Base-by-base conservation (phyloP, 64 coral and sea anemone species). In the Actinia tenebrosa region DNA sequence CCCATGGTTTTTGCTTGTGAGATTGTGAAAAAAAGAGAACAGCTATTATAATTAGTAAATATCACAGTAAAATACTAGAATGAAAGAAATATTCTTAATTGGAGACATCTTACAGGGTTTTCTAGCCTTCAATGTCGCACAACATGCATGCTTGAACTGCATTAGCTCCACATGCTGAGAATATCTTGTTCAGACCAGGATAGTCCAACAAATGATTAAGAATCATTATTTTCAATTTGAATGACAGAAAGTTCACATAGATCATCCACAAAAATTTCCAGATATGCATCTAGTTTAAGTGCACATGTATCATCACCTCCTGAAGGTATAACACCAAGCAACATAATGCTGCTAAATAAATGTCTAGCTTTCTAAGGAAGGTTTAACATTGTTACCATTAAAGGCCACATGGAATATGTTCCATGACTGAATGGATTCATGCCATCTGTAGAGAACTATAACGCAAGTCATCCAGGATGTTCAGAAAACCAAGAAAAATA, bases 61-160 rank as follows among this genome's bases (percentile, higher is more conserved):
- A 30, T 79, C 79, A 56, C 60, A 56, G 79, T 79, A 88, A 68
- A 79, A 60, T 42, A 87, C 71, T 58, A 58, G 55, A 58, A 15
- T 58, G 55, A 58, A 58, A 58, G 55, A 58, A 58, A 58, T 58
- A 58, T 58, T 58, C 55, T 58, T 15, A 15, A 10, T 58, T 58
- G 55, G 55, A 7, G 15, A 15, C 55, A 58, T 58, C 55, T 58
- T 58, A 58, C 55, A 58, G 55, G 7, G 15, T 58, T 58, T 58
- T 58, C 89, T 84, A 53, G 77, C 89, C 89, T 85, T 84, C 52
- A 84, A 84, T 90, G 61, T 90, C 82, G 50, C 82, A 90, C 89
- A 80, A 84, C 82, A 90, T 85, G 64, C 89, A 90, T 54, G 77
- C 82, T 90, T 90, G 89, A 54, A 90, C 56, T 56, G 89, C 82